A percentile compares a stretch with the other conserved stretches of the same genome.
Conservation (phyloP, 2,888 invertebrate genomes). For the Hemicrepidius hirtus region DNA sequence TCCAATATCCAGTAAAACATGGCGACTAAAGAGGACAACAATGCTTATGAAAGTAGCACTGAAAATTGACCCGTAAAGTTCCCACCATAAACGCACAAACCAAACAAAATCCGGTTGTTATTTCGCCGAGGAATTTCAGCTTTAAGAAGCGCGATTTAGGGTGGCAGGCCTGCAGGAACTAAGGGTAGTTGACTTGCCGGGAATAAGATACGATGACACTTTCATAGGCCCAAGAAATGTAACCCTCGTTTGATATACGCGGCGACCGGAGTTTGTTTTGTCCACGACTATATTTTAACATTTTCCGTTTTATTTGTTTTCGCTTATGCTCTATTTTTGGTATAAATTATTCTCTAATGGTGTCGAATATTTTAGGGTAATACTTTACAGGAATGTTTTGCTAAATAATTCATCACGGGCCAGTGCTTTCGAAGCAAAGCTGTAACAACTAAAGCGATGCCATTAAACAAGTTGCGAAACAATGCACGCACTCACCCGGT, state of each 20-base stretch:
- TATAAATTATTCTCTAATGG: slow-evolving; percentile 15
- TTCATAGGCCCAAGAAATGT: slow-evolving; percentile 58
- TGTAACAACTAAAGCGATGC: slow-evolving; percentile 49
- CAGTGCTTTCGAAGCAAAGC: slow-evolving; percentile 34
- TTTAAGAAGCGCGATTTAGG: slow-evolving; percentile 53
- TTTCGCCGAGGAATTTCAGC: slow-evolving; percentile 53
- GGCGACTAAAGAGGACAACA: slow-evolving; percentile 51
- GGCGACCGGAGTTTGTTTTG: slow-evolving; percentile 53
- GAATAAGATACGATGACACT: slow-evolving; percentile 60
- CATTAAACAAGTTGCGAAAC: slow-evolving; percentile 53
- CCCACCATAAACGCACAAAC: slow-evolving; percentile 55
- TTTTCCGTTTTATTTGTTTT: slow-evolving; percentile 43
- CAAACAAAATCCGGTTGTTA: slow-evolving; percentile 56
- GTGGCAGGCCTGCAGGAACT: slow-evolving; percentile 56
- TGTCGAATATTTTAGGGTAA: slow-evolving; percentile 7
- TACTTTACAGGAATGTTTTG: slow-evolving; percentile 19
- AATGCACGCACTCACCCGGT: slow-evolving; percentile 45
- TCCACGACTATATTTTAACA: slow-evolving; percentile 45
- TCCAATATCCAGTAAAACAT: slow-evolving; percentile 49
- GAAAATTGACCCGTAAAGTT: slow-evolving; percentile 56
- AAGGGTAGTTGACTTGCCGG: slow-evolving; percentile 57
- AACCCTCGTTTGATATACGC: slow-evolving; percentile 53
- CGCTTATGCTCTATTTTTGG: slow-evolving; percentile 36
- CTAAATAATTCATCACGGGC: slow-evolving; percentile 41
- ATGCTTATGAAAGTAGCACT: slow-evolving; percentile 47